Conservation (phyloP, 2,113 vertebrate genomes). For the Acinonyx jubatus region DNA sequence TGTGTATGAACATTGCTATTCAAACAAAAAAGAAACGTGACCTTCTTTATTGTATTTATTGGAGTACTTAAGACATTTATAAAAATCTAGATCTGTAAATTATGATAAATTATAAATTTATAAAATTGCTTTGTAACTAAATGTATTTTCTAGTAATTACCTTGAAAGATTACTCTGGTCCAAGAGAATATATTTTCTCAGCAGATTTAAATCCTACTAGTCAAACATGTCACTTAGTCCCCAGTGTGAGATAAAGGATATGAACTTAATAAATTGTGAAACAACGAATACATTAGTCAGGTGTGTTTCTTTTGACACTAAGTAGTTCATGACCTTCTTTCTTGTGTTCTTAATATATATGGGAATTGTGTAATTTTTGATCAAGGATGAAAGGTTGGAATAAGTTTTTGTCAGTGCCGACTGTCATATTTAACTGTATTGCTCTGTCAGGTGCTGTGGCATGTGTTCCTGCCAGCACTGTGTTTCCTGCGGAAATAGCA, state of each 20-base stretch:
- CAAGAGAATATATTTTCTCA: conserved; percentile 24
- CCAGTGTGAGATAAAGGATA: neutral
- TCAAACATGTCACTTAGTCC: neutral
- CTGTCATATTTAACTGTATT: neutral
- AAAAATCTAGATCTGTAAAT: neutral
- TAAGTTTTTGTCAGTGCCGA: neutral
- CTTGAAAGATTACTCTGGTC: neutral
- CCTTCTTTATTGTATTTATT: neutral
- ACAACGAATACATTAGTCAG: neutral
- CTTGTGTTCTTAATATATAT: neutral
- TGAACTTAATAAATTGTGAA: neutral
- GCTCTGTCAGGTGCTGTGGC: neutral
- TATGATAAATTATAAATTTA: neutral
- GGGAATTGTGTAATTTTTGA: neutral
- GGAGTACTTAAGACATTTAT: neutral
- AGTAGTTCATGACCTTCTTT: neutral
- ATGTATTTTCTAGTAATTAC: neutral
- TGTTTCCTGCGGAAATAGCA: neutral
- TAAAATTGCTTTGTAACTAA: neutral
- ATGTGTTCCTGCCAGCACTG: neutral
- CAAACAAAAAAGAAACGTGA: neutral
- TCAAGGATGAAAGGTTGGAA: neutral
- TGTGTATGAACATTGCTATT: neutral
- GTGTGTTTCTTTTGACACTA: neutral
- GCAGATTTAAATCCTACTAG: neutral